phyloP scores from a whole-genome alignment of 2,113 vertebrate genomes.

The Megaceryle torquata region DNA sequence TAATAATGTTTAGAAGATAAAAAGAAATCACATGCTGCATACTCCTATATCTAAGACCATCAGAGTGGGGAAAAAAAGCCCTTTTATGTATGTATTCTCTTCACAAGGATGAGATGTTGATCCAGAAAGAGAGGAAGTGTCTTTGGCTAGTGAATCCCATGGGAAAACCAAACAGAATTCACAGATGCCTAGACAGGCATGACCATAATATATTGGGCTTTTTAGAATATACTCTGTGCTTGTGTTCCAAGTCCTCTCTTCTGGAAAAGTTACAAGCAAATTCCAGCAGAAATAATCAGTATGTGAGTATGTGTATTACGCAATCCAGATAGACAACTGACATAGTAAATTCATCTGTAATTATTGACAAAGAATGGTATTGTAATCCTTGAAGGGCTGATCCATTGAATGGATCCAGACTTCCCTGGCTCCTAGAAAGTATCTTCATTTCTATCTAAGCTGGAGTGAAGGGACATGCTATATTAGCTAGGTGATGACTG shows the following conservation, averaged over 20 bases:
- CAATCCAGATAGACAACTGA: background rate
- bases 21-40: background rate
- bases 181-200: background rate
- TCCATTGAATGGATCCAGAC: background rate
- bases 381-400: background rate
- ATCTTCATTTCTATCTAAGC: background rate
- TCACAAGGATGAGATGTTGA: background rate
- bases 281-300: background rate
- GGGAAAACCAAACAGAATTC: background rate
- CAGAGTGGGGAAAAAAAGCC: background rate
- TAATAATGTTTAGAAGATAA: background rate
- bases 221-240: background rate
- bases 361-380: background rate
- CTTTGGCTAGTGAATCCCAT: background rate
- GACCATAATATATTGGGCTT: background rate
- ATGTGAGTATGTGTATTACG: background rate
- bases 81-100: background rate
- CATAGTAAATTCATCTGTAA: background rate
- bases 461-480: background rate
- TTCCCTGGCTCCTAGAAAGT: background rate
- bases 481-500: background rate
- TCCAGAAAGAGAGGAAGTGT: background rate
- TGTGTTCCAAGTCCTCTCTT: background rate
- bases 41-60: background rate
- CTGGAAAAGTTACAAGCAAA: background rate